These are phyloP conservation scores for Neosalanx taihuensis DNA, from an alignment of 2,797 vertebrate genomes.

Conservation along the genomic window DNA sequence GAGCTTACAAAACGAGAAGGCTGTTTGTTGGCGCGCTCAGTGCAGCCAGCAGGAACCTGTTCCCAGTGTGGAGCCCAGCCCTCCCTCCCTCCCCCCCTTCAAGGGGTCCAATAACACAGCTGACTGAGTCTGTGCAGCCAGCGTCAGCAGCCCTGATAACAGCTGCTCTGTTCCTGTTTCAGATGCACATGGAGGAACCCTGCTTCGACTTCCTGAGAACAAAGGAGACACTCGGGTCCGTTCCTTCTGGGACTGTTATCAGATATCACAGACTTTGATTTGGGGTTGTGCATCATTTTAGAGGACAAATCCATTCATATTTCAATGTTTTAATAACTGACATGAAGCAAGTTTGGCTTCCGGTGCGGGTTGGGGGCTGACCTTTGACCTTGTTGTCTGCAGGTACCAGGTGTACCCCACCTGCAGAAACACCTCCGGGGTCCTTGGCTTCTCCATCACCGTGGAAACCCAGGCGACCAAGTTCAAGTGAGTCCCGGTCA, in stretches of 20 bases:
- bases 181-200: slow-evolving; percentile 93
- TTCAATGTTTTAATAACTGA: background rate
- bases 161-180: slow-evolving; percentile 17
- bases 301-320: background rate
- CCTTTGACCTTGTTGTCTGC: slow-evolving; percentile 13
- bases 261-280: background rate
- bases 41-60: background rate
- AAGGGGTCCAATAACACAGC: background rate
- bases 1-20: background rate
- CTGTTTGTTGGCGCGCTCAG: background rate
- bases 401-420: slow-evolving; percentile 93
- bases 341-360: background rate
- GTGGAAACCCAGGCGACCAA: slow-evolving; percentile 94
- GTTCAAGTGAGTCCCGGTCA: slow-evolving; percentile 81
- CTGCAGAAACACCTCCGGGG: slow-evolving; percentile 92
- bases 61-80: background rate
- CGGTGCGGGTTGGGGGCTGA: background rate
- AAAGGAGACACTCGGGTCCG: slow-evolving; percentile 85
- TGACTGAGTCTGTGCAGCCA: background rate
- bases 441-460: slow-evolving; percentile 92
- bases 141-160: background rate
- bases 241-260: background rate
- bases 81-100: too few relatives aligned
- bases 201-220: slow-evolving; percentile 89
- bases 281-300: background rate